Evolutionary conservation across 2,797 vertebrate species (phyloP), one percentile per base, ranked within the genome.

Genomic region (Pristis pectinata): DNA sequence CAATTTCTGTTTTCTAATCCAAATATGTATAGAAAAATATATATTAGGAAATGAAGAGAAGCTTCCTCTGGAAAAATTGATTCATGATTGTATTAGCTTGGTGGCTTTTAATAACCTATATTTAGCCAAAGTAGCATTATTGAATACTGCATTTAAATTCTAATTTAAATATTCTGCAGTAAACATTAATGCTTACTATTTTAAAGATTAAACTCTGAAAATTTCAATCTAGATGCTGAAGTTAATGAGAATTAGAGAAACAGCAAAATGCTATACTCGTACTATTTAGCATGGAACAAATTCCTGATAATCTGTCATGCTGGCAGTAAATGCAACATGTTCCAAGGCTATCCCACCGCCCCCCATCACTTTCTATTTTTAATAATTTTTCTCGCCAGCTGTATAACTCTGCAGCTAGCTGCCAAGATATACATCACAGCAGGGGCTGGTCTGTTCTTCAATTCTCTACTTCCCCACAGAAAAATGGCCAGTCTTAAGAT

Each of bases 131-230:
- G 24, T n/a, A 61, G 56, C 41, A 49, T 74, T 22, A 8, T 44
- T 94, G 53, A 94, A 94, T 53, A 74, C 70, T 76, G 44, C 53
- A 74, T 59, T 19, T 49, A 59, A 44, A 15, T 10, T 56, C 82
- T 92, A 17, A 79, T 56, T 56, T 82, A 79, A 94, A 79, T 77
- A 27, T 56, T 79, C 59, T 56, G 74, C 10, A 94, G 9, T 94
- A 53, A 59, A 94, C 77, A 79, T 76, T 7, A 94, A 70, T 53
- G 56, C 70, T 94, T 19, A 76, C 24, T 64, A 37, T 70, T 76
- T 82, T 30, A 77, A 27, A 37, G 19, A 30, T 74, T 56, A 2
- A 77, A 77, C 24, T 56, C 59, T 64, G 13, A 56, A 34, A 94
- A 49, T 94, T 53, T 59, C 44, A 94, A 67, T 41, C 64, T 67